Base-by-base conservation (phyloP, 1,140 invertebrate species). In the Brachionus asplanchnoidis region DNA sequence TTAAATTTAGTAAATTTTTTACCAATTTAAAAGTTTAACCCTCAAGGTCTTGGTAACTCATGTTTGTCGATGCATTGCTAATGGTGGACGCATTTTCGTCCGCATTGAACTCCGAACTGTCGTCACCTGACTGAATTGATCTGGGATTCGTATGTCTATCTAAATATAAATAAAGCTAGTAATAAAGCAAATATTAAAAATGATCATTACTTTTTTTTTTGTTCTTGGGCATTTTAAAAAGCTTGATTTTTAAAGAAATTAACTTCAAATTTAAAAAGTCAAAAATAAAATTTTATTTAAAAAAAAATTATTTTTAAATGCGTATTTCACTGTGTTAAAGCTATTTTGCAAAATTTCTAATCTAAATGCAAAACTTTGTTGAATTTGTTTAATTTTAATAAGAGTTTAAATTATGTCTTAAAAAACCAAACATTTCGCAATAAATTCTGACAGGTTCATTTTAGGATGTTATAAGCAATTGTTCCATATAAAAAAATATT, bases 41-140 rank as follows among this genome's bases (percentile, higher is more conserved):
- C 32, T 56, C 28, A 2, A 79, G 14, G 36, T 79, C 50, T 79
- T 79, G 28, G 32, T 60, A 79, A 2, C 50, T 60, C 50, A 60
- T 60, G 28, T 60, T 60, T n/a, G 50, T 60, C 53, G 79, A 82
- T 7, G 79, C 79, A 60, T 82, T 82, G 28, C 79, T 82, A 44
- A 60, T 60, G 8, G 60, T 82, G 11, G 79, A 82, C 23, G 79
- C 79, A 26, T 82, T 82, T 65, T 82, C 80, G 44, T 84, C 80
- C 23, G 50, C 50, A 60, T 60, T 36, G 2, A 56, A 60, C 36
- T 56, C 50, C 28, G 50, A 60, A 20, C 50, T 56, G 9, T 79
- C 77, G 50, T 56, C 77, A 6, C 28, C 77, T n/a, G 77, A 79
- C 56, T 60, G 50, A 32, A 12, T 60, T 7, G 40, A 12, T n/a